Evolutionary conservation across 2,888 invertebrate species (phyloP), one percentile per base, ranked within the genome.

Genomic region (Diogma glabrata): DNA sequence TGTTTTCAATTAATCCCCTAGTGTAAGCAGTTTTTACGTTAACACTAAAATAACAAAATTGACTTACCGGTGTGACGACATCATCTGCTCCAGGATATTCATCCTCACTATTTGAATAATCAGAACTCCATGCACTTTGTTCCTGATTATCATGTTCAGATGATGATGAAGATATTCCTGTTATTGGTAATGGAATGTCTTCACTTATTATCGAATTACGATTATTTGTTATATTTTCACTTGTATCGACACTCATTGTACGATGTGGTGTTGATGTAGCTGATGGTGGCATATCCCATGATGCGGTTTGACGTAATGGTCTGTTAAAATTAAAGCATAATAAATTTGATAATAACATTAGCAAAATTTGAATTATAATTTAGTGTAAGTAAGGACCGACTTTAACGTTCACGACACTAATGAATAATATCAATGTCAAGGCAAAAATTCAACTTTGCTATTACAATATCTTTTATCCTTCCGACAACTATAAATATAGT

Each of bases 81-180:
- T 79, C 79, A 16, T 83, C 83, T n/a, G 77, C 72, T 55, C 76
- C 73, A 0, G 76, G 74, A 54, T 89, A 87, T 61, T 91, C 91
- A 57, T 91, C 91, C 57, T 90, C 92, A 57, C 88, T 88, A 60
- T 91, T 90, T 55, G 89, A 91, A 63, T 88, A 88, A 66, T 91
- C 91, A 2, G 90, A 91, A 60, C 90, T 91, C 87, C 91, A 92
- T 62, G 85, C 87, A 46, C 82, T 81, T 62, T 83, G 83, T 61
- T 88, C 88, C 60, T 82, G 82, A 28, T 63, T 64, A 28, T 69
- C 70, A 49, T 67, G 64, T 19, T 57, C 76, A 2, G 60, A 60
- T 26, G 61, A 59, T 24, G 61, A 59, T 23, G 59, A 59, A 16
- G 58, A 58, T 28, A 53, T 57, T 12, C 56, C 54, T 4, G 54